Base-by-base conservation (phyloP, 1,140 invertebrate genomes). In the Amyelois transitella region DNA sequence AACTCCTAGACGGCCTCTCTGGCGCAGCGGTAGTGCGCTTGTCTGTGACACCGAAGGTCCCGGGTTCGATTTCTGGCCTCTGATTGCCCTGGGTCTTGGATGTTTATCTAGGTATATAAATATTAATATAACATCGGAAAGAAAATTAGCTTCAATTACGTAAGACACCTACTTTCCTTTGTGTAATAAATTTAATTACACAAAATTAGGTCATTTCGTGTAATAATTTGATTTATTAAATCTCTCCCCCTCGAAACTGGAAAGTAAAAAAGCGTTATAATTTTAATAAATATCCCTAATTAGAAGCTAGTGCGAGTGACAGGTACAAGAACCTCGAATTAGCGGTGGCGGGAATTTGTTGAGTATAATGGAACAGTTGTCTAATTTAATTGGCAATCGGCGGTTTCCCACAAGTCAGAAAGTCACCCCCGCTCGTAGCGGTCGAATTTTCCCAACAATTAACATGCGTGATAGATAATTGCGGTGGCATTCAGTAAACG, bases 361-460 rank as follows among this genome's bases (percentile, higher is more conserved):
- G 69, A 68, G 66, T 63, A 68, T 82, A 84, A 84, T 77, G 77
- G 77, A 81, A 81, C 78, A 83, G 71, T 84, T 82, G 81, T 82
- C 81, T 81, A 81, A 82, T 82, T 77, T 83, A 85, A 86, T 86
- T 86, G 81, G 81, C 84, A 84, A 80, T 79, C 75, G 60, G 84
- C 66, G 66, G 62, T 79, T 85, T 87, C 84, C 81, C 84, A 85
- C 75, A 75, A 73, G 78, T 71, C 74, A 75, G 56, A 77, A 79
- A 77, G 79, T 75, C 77, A 78, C 81, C 83, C 83, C 72, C 73
- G 61, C 59, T 75, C 62, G 64, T 78, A 71, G 66, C 65, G 50
- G 22, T 58, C 55, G 59, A 77, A 69, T 77, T 78, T 78, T 79
- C 79, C 79, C 75, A 78, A 62, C 78, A 77, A 81, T 81, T 86